Percentiles rank a stretch among this genome's conserved stretches.
phyloP scores from a whole-genome alignment of 1,140 invertebrate genomes.

The Patella vulgata region DNA sequence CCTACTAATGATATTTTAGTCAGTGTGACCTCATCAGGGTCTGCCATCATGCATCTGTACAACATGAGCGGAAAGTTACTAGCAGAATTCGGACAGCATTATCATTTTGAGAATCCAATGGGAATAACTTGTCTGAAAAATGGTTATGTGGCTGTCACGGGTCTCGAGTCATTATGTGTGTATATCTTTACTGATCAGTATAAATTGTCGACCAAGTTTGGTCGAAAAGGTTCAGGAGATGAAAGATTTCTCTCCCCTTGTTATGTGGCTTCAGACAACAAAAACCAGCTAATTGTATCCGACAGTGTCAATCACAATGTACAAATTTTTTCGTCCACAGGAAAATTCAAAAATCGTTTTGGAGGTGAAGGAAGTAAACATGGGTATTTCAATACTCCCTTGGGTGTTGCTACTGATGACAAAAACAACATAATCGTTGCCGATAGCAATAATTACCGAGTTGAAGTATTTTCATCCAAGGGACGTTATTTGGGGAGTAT shows the following conservation, averaged over 20 bases:
- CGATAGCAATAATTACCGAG: constrained; percentile 96
- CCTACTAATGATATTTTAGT: constrained; percentile 50
- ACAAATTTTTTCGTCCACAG: constrained; percentile 53
- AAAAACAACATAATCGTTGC: constrained; percentile 97
- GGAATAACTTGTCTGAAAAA: constrained; percentile 48
- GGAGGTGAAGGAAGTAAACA: constrained; percentile 40
- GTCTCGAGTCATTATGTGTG: constrained; percentile 87
- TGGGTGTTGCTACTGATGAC: constrained; percentile 96
- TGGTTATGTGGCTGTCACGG: constrained; percentile 51
- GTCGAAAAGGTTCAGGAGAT: constrained; percentile 87
- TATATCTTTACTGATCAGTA: constrained; percentile 98
- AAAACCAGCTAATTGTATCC: constrained; percentile 55
- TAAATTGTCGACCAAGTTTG: constrained; percentile 97
- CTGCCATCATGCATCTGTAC: constrained; percentile 48
- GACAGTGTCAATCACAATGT: constrained; percentile 57
- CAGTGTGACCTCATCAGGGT: constrained; percentile 46
- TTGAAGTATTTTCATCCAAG: constrained; percentile 85
- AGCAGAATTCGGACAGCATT: constrained; percentile 49
- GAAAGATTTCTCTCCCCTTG: constrained; percentile 69
- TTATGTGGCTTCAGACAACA: constrained; percentile 48
- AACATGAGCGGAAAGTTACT: constrained; percentile 46
- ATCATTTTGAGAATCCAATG: constrained; percentile 53
- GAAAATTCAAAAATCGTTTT: constrained; percentile 56
- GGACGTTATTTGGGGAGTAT: constrained; percentile 42
- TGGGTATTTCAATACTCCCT: constrained; percentile 89